Base-by-base conservation (phyloP, 2,113 vertebrate genomes). In the Eulemur rufifrons region DNA sequence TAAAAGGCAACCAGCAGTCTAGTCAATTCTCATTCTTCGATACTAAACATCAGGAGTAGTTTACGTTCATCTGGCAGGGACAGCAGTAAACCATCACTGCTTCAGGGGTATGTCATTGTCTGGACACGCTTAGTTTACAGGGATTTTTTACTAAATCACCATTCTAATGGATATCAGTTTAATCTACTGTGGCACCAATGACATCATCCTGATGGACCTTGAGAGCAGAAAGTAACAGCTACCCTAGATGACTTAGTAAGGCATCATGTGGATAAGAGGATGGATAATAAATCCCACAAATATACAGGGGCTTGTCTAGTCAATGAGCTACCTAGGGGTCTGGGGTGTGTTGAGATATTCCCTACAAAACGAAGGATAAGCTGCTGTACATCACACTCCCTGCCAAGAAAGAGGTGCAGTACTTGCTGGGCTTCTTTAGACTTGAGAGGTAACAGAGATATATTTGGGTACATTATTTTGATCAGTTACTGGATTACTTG, bases 391-490 rank as follows among this genome's bases (percentile, higher is more conserved):
- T 83, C 63, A 87, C 17, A 39, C 27, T 56, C 32, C 3, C 42
- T 68, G 50, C 42, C 90, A 71, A 69, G 21, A 86, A 95, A 61
- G 64, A 18, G 21, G 32, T 69, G 52, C 37, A 39, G 20, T 34
- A 61, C n/a, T 93, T 87, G 12, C 13, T 61, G 59, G 59, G 23
- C 59, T 89, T 74, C 20, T 85, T 78, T 80, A 83, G 37, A 54
- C 27, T 39, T 90, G 50, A 14, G 32, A 85, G 32, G 42, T 81
- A 74, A 88, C 76, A 45, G 82, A 69, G 23, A 81, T 10, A 39
- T 87, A 85, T 54, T 86, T 77, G 94, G 71, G n/a, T 68, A 54
- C 27, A 39, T 88, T 78, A 54, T 88, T 96, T 95, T 96, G 61
- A 80, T 17, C 50, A 81, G 10, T 74, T 74, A 74, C 66, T 32